A percentile compares a stretch with the other conserved stretches of the same genome.
phyloP scores from a whole-genome alignment of 2,888 invertebrate species.

The Hymenopus coronatus region DNA sequence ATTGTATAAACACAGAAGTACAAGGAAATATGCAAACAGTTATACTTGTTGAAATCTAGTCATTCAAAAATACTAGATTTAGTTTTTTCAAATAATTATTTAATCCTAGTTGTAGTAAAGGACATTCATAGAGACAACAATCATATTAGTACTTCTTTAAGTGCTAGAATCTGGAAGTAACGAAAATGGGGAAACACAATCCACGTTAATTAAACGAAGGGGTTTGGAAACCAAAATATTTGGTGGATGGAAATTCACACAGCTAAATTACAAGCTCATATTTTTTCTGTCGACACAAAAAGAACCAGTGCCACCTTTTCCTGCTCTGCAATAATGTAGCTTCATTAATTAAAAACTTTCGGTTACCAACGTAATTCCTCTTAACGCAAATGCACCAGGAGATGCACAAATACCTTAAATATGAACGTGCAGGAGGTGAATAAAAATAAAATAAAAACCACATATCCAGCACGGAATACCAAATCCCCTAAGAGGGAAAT shows the following conservation, averaged over 20 bases:
- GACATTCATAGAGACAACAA: no score
- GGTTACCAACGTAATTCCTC: background rate
- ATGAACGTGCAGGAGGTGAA: background rate
- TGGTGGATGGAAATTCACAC: background rate
- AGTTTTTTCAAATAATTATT: no score
- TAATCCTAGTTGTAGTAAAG: no score
- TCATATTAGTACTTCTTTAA: no score
- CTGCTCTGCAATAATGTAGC: no score
- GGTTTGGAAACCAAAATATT: background rate
- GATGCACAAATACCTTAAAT: background rate
- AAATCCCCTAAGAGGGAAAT: background rate
- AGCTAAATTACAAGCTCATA: background rate
- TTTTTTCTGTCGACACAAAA: background rate
- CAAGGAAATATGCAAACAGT: no score
- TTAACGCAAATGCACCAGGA: background rate
- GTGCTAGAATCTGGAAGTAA: background rate
- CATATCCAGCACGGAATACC: background rate
- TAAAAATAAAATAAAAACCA: background rate
- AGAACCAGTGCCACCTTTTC: no score
- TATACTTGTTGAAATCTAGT: no score
- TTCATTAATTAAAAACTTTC: background rate
- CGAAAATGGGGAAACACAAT: background rate
- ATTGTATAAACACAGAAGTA: no score
- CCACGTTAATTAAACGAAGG: no score
- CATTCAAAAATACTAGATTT: no score